These are phyloP conservation scores for Microcaecilia unicolor DNA, from an alignment of 2,797 vertebrate genomes.

Conservation along the genomic window DNA sequence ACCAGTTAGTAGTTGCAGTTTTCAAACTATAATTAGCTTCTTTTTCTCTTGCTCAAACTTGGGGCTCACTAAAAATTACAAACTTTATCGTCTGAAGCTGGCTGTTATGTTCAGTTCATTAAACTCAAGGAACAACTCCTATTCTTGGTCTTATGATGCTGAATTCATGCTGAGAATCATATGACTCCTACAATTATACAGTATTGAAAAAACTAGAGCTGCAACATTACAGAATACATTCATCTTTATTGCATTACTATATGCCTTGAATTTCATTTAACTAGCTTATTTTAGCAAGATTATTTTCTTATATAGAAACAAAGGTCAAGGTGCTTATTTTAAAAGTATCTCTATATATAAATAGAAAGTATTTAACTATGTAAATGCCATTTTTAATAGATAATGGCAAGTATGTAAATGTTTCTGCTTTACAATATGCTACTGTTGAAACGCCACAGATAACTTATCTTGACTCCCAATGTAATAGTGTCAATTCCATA, in stretches of 20 bases:
- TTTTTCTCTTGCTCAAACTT: background rate
- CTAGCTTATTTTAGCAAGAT: too few species aligned
- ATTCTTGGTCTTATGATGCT: background rate
- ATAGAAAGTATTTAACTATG: too few species aligned
- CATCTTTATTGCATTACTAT: background rate
- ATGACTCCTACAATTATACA: constrained; percentile 1
- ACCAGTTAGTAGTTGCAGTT: background rate
- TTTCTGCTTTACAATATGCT: too few species aligned
- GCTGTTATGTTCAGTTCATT: background rate
- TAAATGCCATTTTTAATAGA: too few species aligned
- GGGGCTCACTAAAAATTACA: background rate
- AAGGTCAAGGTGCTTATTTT: too few species aligned
- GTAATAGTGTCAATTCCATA: too few species aligned
- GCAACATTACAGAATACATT: background rate
- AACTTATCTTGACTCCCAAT: too few species aligned
- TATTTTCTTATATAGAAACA: too few species aligned
- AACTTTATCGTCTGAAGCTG: background rate
- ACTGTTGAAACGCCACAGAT: too few species aligned
- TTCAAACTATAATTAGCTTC: background rate
- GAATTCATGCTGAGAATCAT: constrained; percentile 18
- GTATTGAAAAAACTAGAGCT: background rate
- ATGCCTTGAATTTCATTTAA: too few species aligned
- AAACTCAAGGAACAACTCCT: background rate
- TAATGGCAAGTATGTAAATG: too few species aligned
- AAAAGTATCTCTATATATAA: too few species aligned